Percentiles rank a stretch among this genome's conserved stretches.
Conservation (phyloP, 2,113 vertebrate species). For the Oreochromis aureus region DNA sequence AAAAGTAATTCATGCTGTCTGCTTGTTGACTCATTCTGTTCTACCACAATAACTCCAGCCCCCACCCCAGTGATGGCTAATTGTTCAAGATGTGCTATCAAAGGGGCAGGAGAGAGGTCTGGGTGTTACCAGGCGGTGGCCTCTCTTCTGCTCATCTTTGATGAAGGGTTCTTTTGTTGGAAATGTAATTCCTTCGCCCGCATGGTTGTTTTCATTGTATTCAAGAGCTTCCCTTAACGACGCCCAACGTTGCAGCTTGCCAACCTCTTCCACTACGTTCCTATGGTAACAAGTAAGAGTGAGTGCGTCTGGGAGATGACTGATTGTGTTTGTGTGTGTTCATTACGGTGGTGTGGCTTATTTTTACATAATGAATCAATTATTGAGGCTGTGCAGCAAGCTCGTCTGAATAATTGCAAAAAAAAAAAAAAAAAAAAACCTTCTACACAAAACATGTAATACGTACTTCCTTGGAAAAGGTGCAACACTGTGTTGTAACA, state of each 20-base stretch:
- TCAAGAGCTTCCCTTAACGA: slow-evolving; percentile 18
- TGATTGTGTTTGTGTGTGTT: slow-evolving; percentile 29
- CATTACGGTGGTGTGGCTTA: slow-evolving; percentile 1
- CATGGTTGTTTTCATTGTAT: slow-evolving; percentile 36
- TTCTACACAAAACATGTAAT: background rate
- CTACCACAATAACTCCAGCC: background rate
- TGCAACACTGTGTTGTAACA: background rate
- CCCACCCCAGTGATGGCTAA: background rate
- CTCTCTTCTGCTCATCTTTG: background rate
- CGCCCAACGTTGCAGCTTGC: slow-evolving; percentile 3
- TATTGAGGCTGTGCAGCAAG: slow-evolving; percentile 6
- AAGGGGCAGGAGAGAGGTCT: background rate
- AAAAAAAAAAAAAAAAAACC: background rate
- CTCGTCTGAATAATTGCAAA: slow-evolving; percentile 34
- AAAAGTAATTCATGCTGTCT: background rate
- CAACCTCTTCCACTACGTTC: slow-evolving; percentile 45
- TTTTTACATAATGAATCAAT: slow-evolving; percentile 61
- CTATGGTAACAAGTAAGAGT: slow-evolving; percentile 52
- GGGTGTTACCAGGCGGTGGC: background rate
- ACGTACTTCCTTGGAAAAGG: background rate
- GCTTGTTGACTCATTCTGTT: slow-evolving; percentile 24
- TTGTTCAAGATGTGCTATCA: background rate
- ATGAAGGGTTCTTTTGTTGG: slow-evolving; percentile 4
- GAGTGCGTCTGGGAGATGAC: slow-evolving; percentile 14
- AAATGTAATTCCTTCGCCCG: slow-evolving; percentile 16